Base-by-base conservation (phyloP, 23 tunicate species). In the Halocynthia aurantium region DNA sequence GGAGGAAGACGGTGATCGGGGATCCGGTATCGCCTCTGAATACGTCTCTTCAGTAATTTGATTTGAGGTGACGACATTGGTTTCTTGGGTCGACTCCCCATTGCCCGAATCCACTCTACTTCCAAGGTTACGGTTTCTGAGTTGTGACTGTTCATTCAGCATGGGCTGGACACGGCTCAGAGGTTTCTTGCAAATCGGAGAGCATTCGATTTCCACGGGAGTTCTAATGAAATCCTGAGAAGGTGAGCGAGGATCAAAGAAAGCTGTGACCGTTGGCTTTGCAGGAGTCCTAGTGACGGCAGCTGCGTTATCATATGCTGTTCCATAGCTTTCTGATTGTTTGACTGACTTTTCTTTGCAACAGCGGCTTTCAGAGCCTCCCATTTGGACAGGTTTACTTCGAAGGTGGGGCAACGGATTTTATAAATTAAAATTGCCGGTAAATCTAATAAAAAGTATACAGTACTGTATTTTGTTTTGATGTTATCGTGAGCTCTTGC, bases 1-100 rank as follows among this genome's bases (percentile, higher is more conserved):
- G 6, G 66, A 71, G 10, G 65, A 31, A 17, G 70, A 63, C 8
- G 85, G 89, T 7, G 83, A 84, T 44, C 83, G 76, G 9, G 89
- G 89, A 52, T 84, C 89, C 1, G 11, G 11, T 15, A 67, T 31
- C 11, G 72, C 2, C 2, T 31, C 19, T 67, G 12, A 49, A 67
- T 15, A 49, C 11, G 72, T 6, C 11, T 19, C 15, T 19, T 67
- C 72, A 15, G 21, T 67, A n/a, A 11, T 19, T 31, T 67, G 21
- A 67, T 12, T 67, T 11, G 10, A 49, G 22, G 70, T 8, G 15
- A 31, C n/a, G 15, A 31, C 44, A 31, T 31, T 31, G 4, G 44
- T 31, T 31, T 31, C 44, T 31, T 31, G 44, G 44, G 44, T 31
- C 44, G 4, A 1, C 44, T 31, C 44, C 44, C 44, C 44, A 31